Evolutionary conservation across 2,797 vertebrate species (phyloP), one percentile per base, ranked within the genome.

Genomic region (Dermochelys coriacea): DNA sequence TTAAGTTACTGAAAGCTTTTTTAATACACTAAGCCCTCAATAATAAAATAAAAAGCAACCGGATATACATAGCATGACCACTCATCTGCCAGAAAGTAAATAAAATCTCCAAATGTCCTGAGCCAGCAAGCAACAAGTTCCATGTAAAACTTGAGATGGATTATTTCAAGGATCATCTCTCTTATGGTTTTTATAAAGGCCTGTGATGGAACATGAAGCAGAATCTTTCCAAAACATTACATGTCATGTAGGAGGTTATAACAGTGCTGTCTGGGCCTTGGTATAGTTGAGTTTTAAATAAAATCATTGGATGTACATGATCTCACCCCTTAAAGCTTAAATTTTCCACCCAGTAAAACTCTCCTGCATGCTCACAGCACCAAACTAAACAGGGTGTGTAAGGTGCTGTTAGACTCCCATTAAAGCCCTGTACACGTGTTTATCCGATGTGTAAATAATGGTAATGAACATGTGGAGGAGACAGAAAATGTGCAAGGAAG

Each of bases 101-200:
- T 1, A 77, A 88, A 91, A 74, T 23, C 61, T 82, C 21, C 55
- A 78, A 86, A 2, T 54, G 79, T 74, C 91, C 92, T 8, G 59
- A 89, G 84, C 88, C 93, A 94, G 82, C 37, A 61, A 86, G 80
- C 14, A 90, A 68, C 64, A 86, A 94, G 91, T 90, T 47, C 41
- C 1, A 77, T 75, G 34, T 86, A 78, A 81, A 1, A 21, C 7
- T 21, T 89, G 25, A 25, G 14, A 29, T 45, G 8, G 45, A 77
- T 16, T 47, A 45, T 23, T 47, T 77, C 21, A 94, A 77, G 77
- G 90, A 61, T 31, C 81, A 86, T 91, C 74, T 77, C 74, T 77
- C 41, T 18, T 77, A 31, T 77, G 45, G 74, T 49, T 49, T 45
- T 74, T 77, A 29, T 49, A 77, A 15, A 49, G 74, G 14, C 45